Base-by-base conservation (phyloP, 2,113 vertebrate genomes). In the Eulacestoma nigropectus region DNA sequence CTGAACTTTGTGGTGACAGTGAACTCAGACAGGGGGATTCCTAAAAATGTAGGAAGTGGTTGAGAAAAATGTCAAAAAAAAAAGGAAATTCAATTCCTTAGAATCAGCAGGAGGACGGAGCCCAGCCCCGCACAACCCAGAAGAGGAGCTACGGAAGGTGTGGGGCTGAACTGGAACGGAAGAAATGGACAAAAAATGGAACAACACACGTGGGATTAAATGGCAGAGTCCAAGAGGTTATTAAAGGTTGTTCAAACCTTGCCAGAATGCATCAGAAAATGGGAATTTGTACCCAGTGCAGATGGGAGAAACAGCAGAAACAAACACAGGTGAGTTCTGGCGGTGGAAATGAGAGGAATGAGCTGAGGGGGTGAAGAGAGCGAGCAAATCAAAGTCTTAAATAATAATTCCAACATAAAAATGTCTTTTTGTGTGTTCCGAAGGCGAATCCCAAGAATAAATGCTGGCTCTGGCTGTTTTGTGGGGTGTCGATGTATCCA, bases 51-150 rank as follows among this genome's bases (percentile, higher is more conserved):
- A 87, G 41, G 84, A 96, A 89, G 78, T 4, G 6, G 57, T 56
- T 94, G 62, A 92, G 85, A 92, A 93, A 95, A 89, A 50, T 69
- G 74, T 57, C 13, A 77, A 93, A 82, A 39, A 47, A 88, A 84
- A 94, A 63, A 11, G 89, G 94, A 91, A 96, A 91, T 79, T 87
- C 56, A 77, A 63, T 93, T 83, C 27, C 39, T 90, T 35, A 44
- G 74, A 91, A 74, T 91, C 94, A 97, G 87, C 93, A 91, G 93
- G 84, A 64, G 80, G 78, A 68, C 55, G 5, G 35, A 80, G 57
- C 39, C 4, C 74, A 39, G 47, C 67, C 32, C 86, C 86, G 70
- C 49, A 84, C 37, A 49, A 7, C 13, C 13, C 57, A 20, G 64
- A 72, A 47, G 56, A 92, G 72, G 30, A 81, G 77, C 69, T 55